Evolutionary conservation across 2,113 vertebrate species (phyloP).

Genomic region (Boleophthalmus pectinirostris): DNA sequence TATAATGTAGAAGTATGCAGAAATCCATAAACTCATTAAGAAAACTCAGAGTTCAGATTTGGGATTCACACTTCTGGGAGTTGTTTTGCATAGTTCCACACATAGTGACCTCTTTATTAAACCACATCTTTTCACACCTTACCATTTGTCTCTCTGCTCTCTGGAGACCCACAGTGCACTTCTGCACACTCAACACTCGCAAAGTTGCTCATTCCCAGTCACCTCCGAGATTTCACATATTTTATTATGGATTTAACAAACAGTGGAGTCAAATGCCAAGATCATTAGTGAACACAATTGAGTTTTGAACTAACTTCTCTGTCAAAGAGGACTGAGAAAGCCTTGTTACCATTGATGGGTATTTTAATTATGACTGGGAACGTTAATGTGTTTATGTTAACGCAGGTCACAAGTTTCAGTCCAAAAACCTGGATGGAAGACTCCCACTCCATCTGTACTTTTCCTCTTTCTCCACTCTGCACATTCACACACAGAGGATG

Average conservation of each 20-base stretch:
- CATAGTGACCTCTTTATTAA: not conserved
- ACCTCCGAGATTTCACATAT: not conserved
- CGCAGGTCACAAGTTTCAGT: too few species aligned
- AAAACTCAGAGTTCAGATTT: conserved; percentile 6
- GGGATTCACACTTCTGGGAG: not conserved
- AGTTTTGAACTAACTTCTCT: conserved; percentile 2
- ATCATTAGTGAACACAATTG: not conserved
- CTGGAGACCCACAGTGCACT: not conserved
- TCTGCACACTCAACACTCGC: not conserved
- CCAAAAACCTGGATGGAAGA: too few species aligned
- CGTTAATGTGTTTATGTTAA: too few species aligned
- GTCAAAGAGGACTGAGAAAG: not conserved
- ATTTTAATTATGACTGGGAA: too few species aligned
- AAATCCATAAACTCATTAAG: conserved; percentile 22
- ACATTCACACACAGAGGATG: too few species aligned
- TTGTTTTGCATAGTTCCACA: conserved; percentile 20
- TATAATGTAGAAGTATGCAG: not conserved
- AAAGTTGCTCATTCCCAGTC: not conserved
- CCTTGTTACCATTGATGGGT: too few species aligned
- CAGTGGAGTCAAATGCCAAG: not conserved
- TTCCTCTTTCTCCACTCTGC: too few species aligned
- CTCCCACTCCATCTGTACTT: too few species aligned
- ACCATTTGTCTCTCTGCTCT: conserved; percentile 9
- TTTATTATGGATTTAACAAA: not conserved
- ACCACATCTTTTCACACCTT: conserved; percentile 4